Conservation (phyloP, 2,113 vertebrate species). For the Forbesichthys papilliferus region DNA sequence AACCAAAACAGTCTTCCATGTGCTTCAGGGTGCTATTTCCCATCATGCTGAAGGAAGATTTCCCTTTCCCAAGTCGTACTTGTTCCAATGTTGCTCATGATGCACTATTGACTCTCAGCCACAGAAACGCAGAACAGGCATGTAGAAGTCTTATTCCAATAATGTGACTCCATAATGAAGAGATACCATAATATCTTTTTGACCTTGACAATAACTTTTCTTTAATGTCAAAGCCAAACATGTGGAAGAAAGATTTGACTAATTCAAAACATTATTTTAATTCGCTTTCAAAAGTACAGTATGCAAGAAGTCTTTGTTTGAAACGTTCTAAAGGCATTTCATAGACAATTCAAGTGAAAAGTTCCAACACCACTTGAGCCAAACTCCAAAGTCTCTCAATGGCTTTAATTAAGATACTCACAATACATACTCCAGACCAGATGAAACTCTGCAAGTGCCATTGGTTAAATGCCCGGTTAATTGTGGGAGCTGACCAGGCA, state of each 20-base stretch:
- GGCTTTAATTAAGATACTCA: constrained; percentile 35
- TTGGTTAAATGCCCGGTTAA: constrained; percentile 19
- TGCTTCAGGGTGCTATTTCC: constrained; percentile 31
- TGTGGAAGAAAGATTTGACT: constrained; percentile 44
- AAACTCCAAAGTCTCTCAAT: constrained; percentile 6
- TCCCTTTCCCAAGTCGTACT: constrained; percentile 7
- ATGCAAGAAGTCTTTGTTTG: not conserved
- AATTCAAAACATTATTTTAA: constrained; percentile 17
- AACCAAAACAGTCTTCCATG: constrained; percentile 22
- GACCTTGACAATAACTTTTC: constrained; percentile 36
- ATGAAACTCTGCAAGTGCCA: constrained; percentile 12
- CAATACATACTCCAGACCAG: constrained; percentile 18
- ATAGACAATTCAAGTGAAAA: not conserved
- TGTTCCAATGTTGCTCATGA: constrained; percentile 38
- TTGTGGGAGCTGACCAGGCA: constrained; percentile 48
- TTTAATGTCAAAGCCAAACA: constrained; percentile 47
- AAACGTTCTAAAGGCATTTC: constrained; percentile 9
- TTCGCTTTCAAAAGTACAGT: not conserved
- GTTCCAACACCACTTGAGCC: constrained; percentile 4
- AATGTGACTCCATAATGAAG: constrained; percentile 11
- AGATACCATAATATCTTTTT: constrained; percentile 22
- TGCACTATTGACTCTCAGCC: constrained; percentile 28
- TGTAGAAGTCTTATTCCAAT: constrained; percentile 16
- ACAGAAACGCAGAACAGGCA: constrained; percentile 23
- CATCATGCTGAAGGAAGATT: constrained; percentile 15